Evolutionary conservation across 2,797 vertebrate species (phyloP).

Genomic region (Paratrypauchen microcephalus): DNA sequence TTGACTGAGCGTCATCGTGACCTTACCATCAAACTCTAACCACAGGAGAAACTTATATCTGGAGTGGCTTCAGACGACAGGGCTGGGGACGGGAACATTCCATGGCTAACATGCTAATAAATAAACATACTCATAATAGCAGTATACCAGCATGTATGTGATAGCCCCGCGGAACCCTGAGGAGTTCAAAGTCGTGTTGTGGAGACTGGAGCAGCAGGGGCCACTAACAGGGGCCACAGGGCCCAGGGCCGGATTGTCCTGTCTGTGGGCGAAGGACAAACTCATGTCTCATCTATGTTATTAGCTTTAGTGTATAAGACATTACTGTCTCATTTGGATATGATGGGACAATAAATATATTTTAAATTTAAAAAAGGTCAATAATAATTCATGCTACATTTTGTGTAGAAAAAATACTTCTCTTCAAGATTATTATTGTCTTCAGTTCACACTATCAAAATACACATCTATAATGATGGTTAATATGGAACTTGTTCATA

Average conservation of each 20-base stretch:
- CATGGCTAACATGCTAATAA: not conserved
- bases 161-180: constrained; percentile 20
- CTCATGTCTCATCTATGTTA: not conserved
- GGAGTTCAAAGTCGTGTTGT: constrained; percentile 62
- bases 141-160: constrained; percentile 1
- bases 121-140: constrained; percentile 6
- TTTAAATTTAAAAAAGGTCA: too few relatives aligned
- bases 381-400: too few relatives aligned
- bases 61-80: constrained; percentile 1
- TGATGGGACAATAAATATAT: not conserved
- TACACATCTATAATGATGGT: too few relatives aligned
- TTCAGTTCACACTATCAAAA: too few relatives aligned
- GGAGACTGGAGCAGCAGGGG: constrained; percentile 31
- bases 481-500: too few relatives aligned
- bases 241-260: not conserved
- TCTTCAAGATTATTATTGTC: too few relatives aligned
- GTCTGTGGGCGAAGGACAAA: constrained; percentile 4
- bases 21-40: not conserved
- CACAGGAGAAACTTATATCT: not conserved
- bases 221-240: constrained; percentile 32
- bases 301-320: not conserved
- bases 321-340: not conserved
- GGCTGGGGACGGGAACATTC: not conserved
- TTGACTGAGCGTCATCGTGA: not conserved
- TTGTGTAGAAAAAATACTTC: too few relatives aligned